Percentiles rank a stretch among this genome's conserved stretches.
phyloP scores from a whole-genome alignment of 2,113 vertebrate genomes.

The Rafetus swinhoei region DNA sequence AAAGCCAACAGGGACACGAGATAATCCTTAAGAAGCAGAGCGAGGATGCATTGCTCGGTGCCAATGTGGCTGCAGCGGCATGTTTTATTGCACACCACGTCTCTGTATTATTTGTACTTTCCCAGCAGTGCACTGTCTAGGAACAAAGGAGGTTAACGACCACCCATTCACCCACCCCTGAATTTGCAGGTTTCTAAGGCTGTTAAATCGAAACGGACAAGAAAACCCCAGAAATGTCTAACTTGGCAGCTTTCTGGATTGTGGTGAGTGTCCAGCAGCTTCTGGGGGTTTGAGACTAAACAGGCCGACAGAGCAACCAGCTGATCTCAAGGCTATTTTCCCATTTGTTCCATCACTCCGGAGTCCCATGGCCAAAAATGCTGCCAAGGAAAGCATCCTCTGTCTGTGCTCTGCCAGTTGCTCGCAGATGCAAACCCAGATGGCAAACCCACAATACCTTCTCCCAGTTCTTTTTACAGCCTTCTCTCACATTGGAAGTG shows the following conservation, averaged over 20 bases:
- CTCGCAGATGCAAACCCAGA: conserved; percentile 67
- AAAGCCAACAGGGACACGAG: not conserved
- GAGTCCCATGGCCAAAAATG: conserved; percentile 48
- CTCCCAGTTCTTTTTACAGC: conserved; percentile 72
- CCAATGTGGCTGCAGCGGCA: fast-evolving
- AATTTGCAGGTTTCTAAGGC: fast-evolving
- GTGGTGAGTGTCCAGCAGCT: not conserved
- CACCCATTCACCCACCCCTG: not conserved
- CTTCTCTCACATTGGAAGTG: conserved; percentile 52
- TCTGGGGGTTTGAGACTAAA: not conserved
- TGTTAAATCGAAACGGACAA: fast-evolving
- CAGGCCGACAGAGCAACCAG: fast-evolving
- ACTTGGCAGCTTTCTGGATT: fast-evolving
- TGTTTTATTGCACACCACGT: fast-evolving
- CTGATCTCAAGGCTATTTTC: not conserved
- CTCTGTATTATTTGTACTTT: not conserved
- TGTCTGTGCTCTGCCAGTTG: conserved; percentile 54
- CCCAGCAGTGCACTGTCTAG: fast-evolving
- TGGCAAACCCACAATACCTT: conserved; percentile 70
- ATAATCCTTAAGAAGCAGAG: not conserved
- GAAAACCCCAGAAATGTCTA: fast-evolving
- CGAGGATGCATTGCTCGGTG: not conserved
- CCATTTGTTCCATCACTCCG: not conserved
- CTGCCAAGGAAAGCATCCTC: conserved; percentile 57
- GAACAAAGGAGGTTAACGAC: not conserved